Conservation (phyloP, 2,888 invertebrate species). For the Trichopria drosophilae region DNA sequence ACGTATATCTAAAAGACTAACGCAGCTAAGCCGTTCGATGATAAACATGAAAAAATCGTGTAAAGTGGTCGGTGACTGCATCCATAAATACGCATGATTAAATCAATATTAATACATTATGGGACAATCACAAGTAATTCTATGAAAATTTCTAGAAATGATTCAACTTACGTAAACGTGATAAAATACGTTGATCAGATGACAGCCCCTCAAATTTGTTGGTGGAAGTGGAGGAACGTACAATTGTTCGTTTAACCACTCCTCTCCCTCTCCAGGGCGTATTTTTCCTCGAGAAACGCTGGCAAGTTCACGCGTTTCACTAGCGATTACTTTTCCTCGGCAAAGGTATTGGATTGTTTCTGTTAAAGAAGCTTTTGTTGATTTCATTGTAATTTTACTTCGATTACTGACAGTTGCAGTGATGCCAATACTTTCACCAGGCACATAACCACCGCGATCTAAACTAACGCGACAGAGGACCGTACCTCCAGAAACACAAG, state of each 20-base stretch:
- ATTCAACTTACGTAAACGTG: conserved; percentile 80
- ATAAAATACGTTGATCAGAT: conserved; percentile 89
- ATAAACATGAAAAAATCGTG: no score
- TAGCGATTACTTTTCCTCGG: conserved; percentile 81
- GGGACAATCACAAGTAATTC: no score
- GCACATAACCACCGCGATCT: conserved; percentile 92
- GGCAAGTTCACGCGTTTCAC: conserved; percentile 84
- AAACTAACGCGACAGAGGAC: conserved; percentile 84
- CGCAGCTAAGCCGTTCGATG: no score
- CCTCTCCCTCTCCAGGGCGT: conserved; percentile 77
- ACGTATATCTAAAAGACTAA: no score
- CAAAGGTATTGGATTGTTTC: conserved; percentile 90
- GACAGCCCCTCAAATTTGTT: conserved; percentile 90
- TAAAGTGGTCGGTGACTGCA: no score
- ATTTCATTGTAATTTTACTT: conserved; percentile 79
- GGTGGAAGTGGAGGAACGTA: conserved; percentile 93
- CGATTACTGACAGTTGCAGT: conserved; percentile 83
- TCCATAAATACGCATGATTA: no score
- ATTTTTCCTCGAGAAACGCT: conserved; percentile 79
- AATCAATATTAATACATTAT: no score
- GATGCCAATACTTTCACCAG: conserved; percentile 88
- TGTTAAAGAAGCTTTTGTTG: conserved; percentile 82
- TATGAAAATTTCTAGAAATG: conserved; percentile 1
- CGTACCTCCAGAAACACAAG: conserved; percentile 85
- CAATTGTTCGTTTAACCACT: conserved; percentile 85